phyloP scores from a whole-genome alignment of 2,113 vertebrate species.

The Lynx canadensis region DNA sequence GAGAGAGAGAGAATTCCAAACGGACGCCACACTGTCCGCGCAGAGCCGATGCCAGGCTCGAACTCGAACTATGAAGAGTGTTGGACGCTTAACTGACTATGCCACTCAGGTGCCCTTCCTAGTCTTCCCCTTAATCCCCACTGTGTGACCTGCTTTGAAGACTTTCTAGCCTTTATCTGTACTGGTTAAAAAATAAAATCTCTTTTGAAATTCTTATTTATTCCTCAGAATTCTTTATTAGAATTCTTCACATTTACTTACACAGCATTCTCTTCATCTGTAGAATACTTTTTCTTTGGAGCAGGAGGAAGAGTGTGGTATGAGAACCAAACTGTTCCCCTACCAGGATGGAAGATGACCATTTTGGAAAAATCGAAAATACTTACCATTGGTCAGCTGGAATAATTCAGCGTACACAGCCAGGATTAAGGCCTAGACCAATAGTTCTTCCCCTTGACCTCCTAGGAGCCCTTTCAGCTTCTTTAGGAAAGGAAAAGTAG shows the following conservation, averaged over 20 bases:
- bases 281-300: not conserved
- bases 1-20: too few relatives aligned
- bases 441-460: not conserved
- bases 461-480: not conserved
- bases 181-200: not conserved
- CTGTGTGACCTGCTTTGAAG: not conserved
- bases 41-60: too few relatives aligned
- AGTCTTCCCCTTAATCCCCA: not conserved
- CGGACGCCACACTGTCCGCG: too few relatives aligned
- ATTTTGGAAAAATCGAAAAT: not conserved
- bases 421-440: not conserved
- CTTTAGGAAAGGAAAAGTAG: not conserved
- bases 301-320: not conserved
- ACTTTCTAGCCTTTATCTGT: not conserved
- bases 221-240: conserved; percentile 33
- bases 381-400: not conserved
- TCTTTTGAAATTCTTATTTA: not conserved
- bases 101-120: not conserved
- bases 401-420: not conserved
- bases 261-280: not conserved
- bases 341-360: not conserved
- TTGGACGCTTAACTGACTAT: too few relatives aligned
- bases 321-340: not conserved
- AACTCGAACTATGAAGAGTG: too few relatives aligned
- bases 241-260: not conserved